These are phyloP conservation scores for Cantharis rufa DNA, from an alignment of 2,888 invertebrate species.

Conservation along the genomic window DNA sequence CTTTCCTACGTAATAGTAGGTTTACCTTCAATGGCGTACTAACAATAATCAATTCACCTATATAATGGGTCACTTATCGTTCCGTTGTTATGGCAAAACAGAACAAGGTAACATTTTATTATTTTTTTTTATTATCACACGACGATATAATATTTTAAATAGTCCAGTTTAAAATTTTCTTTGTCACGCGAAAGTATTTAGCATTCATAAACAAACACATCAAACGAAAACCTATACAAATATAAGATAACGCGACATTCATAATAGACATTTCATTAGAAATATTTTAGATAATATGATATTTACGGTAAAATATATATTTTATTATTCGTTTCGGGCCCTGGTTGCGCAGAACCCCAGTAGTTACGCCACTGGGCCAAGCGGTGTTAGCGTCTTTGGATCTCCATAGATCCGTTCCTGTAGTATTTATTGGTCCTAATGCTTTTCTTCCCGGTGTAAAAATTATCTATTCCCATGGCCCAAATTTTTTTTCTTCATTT, in stretches of 20 bases:
- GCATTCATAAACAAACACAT: neutral
- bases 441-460: too few relatives aligned
- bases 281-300: neutral
- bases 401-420: too few relatives aligned
- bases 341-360: too few relatives aligned
- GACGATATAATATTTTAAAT: neutral
- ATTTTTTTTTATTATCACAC: neutral
- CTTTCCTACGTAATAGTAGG: conserved; percentile 3
- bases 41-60: conserved; percentile 12
- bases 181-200: neutral
- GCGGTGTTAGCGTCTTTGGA: too few relatives aligned
- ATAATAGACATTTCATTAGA: neutral
- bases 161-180: neutral
- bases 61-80: conserved; percentile 19
- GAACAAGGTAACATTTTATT: conserved; percentile 18
- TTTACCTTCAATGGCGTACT: conserved; percentile 16
- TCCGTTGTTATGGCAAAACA: conserved; percentile 4
- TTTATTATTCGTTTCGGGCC: too few relatives aligned
- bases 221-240: neutral
- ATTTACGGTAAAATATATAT: too few relatives aligned
- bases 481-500: too few relatives aligned
- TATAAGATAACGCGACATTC: neutral
- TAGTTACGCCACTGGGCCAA: too few relatives aligned
- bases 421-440: too few relatives aligned
- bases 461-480: too few relatives aligned